These are phyloP conservation scores for Telmatochromis brachygnathus DNA, from an alignment of 2,113 vertebrate genomes.

Conservation along the genomic window DNA sequence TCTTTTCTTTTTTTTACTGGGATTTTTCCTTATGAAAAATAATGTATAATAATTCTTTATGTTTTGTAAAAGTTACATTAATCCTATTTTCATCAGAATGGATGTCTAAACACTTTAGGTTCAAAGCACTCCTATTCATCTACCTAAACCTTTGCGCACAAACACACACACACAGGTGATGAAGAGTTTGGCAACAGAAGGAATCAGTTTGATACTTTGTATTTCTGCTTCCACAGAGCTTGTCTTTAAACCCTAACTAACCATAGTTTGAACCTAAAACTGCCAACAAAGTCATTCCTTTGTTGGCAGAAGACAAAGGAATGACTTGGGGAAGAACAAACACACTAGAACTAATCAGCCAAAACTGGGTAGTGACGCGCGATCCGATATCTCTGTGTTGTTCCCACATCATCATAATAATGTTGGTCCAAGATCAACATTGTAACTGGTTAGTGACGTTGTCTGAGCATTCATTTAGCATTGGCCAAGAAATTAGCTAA, in stretches of 20 bases:
- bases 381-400: neutral
- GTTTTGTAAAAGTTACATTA: neutral
- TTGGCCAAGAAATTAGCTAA: neutral
- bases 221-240: neutral
- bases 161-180: neutral
- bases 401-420: neutral
- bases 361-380: neutral
- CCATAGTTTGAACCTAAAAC: neutral
- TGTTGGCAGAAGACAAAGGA: neutral
- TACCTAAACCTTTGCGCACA: rapidly evolving
- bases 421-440: neutral
- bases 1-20: neutral
- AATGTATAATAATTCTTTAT: neutral
- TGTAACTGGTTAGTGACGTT: neutral
- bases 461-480: neutral
- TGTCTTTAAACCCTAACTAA: neutral
- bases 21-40: neutral
- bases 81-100: neutral
- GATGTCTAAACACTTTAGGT: neutral
- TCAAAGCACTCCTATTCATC: neutral
- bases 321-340: neutral
- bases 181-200: neutral
- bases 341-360: neutral
- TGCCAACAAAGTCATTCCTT: neutral
- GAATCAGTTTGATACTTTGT: neutral